Evolutionary conservation across 2,888 invertebrate species (phyloP), one percentile per base, ranked within the genome.

Genomic region (Tanypteryx hageni): DNA sequence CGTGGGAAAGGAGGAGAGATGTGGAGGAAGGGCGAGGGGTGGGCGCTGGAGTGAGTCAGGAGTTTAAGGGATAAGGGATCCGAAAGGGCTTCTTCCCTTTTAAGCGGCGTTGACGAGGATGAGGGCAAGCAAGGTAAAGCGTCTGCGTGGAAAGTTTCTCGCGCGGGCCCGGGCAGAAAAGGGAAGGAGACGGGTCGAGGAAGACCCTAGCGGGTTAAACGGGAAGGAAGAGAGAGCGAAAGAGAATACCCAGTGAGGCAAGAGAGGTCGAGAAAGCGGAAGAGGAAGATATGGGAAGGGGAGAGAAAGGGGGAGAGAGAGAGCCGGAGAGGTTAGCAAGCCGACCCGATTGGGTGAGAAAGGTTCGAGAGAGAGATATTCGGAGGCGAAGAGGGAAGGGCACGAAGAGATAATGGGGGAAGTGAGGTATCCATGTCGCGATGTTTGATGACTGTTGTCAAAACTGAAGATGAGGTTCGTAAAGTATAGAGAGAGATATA

Each of bases 71-170:
- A 86, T 58, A 27, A 61, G 61, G 59, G 61, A 61, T 59, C 61
- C 61, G 61, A 86, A 86, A 86, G 86, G 86, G 61, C 86, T 64
- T 61, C 89, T 59, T 89, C 86, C 89, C 89, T 89, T 89, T 86
- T 86, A 86, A 86, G 86, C 61, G 61, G 61, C 61, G 86, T 27
- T 86, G 86, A 86, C 86, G 68, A 68, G 86, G 44, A 44, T 44
- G 83, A 83, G 86, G 86, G 86, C 86, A 86, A 86, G 86, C 86
- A 86, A 86, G 86, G 86, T 86, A 86, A 86, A 86, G 59, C 86
- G 86, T 86, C 61, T 86, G 86, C 61, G 86, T 61, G 86, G 86
- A 64, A 86, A 61, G 86, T 61, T 68, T 68, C 22, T 18, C 68
- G 22, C 68, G 68, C 68, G 68, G 68, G 44, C 57, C 16, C 56